These are phyloP conservation scores for Sturnus vulgaris DNA, from an alignment of 2,113 vertebrate species.

Conservation along the genomic window DNA sequence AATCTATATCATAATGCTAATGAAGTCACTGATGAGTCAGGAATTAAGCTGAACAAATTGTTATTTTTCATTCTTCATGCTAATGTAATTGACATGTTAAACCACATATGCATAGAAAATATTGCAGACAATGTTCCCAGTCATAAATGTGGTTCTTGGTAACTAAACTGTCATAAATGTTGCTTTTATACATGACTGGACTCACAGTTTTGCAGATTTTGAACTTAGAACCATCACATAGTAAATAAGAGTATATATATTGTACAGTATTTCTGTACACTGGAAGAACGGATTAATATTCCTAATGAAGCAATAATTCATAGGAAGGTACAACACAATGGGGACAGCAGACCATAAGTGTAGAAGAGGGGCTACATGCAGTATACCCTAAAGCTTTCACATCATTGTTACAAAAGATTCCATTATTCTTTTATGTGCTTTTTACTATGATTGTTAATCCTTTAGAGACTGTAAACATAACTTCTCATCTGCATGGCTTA, in stretches of 20 bases:
- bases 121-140: background rate
- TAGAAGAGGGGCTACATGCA: background rate
- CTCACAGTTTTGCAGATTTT: background rate
- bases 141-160: background rate
- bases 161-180: background rate
- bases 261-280: background rate
- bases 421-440: background rate
- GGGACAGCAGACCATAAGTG: background rate
- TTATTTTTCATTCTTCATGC: background rate
- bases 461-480: background rate
- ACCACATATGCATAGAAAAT: background rate
- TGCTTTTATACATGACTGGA: background rate
- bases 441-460: background rate
- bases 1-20: background rate
- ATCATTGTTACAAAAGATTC: background rate
- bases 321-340: background rate
- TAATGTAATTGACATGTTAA: background rate
- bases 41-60: background rate
- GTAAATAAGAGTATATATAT: background rate
- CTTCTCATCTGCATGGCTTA: background rate
- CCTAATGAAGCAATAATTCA: background rate
- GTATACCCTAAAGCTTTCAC: background rate
- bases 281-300: background rate
- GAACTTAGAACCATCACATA: background rate
- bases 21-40: background rate